Evolutionary conservation across 2,113 vertebrate genomes (phyloP).

Genomic region (Panurus biarmicus): DNA sequence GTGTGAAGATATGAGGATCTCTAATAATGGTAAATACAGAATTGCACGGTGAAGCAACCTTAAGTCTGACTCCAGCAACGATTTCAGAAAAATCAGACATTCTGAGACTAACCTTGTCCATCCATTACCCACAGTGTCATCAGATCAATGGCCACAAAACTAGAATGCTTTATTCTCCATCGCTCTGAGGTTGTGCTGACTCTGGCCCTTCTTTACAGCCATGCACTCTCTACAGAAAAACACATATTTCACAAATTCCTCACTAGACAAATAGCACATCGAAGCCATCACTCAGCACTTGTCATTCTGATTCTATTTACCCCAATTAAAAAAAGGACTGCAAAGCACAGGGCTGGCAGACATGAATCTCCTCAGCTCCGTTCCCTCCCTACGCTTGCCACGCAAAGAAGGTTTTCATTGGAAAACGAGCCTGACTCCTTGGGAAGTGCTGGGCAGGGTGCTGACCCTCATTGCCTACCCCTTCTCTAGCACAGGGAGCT

Average conservation of each 20-base stretch:
- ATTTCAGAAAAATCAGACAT: constrained; percentile 60
- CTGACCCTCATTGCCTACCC: not conserved
- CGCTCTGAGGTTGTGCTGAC: constrained; percentile 58
- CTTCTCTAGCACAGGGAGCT: not conserved
- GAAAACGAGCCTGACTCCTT: not conserved
- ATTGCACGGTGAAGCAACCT: constrained; percentile 24
- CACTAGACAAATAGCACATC: constrained; percentile 48
- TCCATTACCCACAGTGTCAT: constrained; percentile 62
- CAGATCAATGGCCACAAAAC: constrained; percentile 64
- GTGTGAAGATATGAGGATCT: not conserved
- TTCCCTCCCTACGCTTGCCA: not conserved
- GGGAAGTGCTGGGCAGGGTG: not conserved
- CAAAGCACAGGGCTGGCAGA: not conserved
- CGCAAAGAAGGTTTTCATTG: not conserved
- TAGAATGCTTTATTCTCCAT: constrained; percentile 60
- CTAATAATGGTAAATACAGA: not conserved
- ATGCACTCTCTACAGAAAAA: constrained; percentile 49
- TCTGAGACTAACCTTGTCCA: constrained; percentile 54
- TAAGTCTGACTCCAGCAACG: constrained; percentile 45
- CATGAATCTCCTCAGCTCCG: not conserved
- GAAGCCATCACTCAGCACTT: constrained; percentile 36
- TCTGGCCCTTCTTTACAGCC: constrained; percentile 61
- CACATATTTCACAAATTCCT: constrained; percentile 61
- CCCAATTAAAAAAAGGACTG: constrained; percentile 37
- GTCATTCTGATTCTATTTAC: constrained; percentile 40